Conservation (phyloP, 2,113 vertebrate species). For the Cavia aperea region DNA sequence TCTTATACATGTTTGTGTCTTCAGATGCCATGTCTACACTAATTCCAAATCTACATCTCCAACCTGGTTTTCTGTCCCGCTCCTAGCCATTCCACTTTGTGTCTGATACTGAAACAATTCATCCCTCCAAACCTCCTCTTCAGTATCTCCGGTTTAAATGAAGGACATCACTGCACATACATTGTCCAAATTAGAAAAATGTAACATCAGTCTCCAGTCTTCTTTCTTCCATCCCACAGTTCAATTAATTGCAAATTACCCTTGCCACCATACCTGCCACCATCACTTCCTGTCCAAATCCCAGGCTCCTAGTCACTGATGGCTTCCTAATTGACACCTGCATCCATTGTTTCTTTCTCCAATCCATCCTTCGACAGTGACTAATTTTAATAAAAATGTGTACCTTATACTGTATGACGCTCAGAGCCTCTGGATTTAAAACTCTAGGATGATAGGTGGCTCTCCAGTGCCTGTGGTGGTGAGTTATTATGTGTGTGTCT, state of each 20-base stretch:
- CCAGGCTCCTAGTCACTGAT: neutral
- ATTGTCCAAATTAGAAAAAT: neutral
- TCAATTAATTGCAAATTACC: neutral
- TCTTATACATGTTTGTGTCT: no score
- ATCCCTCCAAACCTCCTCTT: neutral
- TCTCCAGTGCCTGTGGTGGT: neutral
- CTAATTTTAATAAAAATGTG: neutral
- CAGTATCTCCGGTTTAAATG: neutral
- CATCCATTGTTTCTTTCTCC: neutral
- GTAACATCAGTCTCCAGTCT: neutral
- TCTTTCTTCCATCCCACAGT: neutral
- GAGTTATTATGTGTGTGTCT: neutral
- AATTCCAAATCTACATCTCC: neutral
- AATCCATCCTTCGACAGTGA: neutral
- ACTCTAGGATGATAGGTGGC: neutral
- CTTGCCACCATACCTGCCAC: neutral
- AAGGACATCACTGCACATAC: neutral
- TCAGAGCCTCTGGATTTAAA: neutral
- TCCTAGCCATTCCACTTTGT: neutral
- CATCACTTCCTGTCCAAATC: neutral
- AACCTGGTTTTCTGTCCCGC: neutral
- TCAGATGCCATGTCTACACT: no score
- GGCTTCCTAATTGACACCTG: neutral
- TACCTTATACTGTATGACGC: neutral
- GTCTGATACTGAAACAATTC: neutral